Base-by-base conservation (phyloP, 2,888 invertebrate species). In the Drosophila trichaetosa region DNA sequence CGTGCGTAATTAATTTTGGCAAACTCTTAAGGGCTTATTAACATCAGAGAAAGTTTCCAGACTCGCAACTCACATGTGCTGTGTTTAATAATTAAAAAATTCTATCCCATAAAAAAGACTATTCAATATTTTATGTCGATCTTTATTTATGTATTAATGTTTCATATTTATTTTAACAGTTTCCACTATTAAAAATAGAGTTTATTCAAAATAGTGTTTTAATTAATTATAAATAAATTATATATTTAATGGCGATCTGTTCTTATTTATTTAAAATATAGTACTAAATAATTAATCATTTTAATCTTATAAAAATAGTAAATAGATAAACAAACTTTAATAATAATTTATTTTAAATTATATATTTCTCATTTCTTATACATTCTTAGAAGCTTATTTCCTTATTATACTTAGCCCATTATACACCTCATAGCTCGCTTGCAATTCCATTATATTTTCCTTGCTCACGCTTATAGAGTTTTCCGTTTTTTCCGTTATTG, bases 391-490 rank as follows among this genome's bases (percentile, higher is more conserved):
- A 21, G 42, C 42, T 42, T 21, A 6, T 29, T 48, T 13, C 24
- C 49, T 27, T 10, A 49, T 16, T 33, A 21, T 29, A 0, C 27
- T 21, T 24, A 3, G 21, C 31, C 16, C 10, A n/a, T 57, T 40
- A 56, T 10, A 1, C 34, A 36, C 36, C 4, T 6, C 18, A 8
- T 1, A 11, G 21, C 11, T 46, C 10, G 10, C n/a, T 8, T 34
- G 21, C 29, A 60, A 29, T 64, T 33, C 38, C 48, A 67, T 64
- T 38, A 48, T 31, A n/a, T 56, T 27, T 49, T 27, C 21, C 8
- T n/a, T 16, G 49, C 16, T 21, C 38, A 56, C 16, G 5, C 46
- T 42, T 27, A 24, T 31, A 27, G 57, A 10, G 27, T 52, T 34
- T 56, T 48, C n/a, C 29, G 49, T 11, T 18, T 10, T 6, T 57